A percentile compares a stretch with the other conserved stretches of the same genome.
Conservation (phyloP, 2,888 invertebrate species). For the Dryobota labecula region DNA sequence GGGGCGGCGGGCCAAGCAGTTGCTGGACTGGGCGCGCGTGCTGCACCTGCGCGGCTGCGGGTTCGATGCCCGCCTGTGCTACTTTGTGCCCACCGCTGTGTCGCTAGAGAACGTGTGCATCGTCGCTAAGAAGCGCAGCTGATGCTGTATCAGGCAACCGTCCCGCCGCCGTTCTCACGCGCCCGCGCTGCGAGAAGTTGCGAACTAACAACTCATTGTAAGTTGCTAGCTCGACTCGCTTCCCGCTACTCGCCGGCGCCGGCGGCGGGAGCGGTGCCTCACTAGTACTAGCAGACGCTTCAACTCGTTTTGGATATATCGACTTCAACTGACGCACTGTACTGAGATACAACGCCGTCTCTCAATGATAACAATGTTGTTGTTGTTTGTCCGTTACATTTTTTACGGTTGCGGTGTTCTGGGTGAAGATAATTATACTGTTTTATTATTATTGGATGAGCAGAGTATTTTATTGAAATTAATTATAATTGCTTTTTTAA, state of each 20-base stretch:
- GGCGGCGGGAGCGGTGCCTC: too few relatives aligned
- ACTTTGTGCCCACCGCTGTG: constrained; percentile 92
- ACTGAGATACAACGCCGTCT: too few relatives aligned
- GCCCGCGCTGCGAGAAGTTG: too few relatives aligned
- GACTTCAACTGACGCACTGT: too few relatives aligned
- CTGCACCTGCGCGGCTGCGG: constrained; percentile 90
- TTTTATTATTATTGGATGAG: not conserved
- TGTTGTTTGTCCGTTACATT: constrained; percentile 77
- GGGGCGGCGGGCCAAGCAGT: constrained; percentile 94
- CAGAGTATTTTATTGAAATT: not conserved
- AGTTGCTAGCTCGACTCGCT: not conserved
- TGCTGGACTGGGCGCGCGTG: constrained; percentile 94
- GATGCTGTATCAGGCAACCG: not conserved
- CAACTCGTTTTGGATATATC: too few relatives aligned
- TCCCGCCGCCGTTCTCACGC: not conserved
- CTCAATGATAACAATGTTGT: not conserved
- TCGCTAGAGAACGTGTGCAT: constrained; percentile 96
- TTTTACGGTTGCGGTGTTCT: constrained; percentile 58
- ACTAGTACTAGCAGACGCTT: too few relatives aligned
- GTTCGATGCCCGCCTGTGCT: constrained; percentile 91
- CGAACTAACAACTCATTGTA: too few relatives aligned
- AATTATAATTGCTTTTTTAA: not conserved
- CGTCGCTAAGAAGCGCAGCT: constrained; percentile 86
- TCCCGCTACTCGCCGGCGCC: not conserved
- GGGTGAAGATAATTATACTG: not conserved